Evolutionary conservation across 2,888 invertebrate species (phyloP).

Genomic region (Furcula furcula): DNA sequence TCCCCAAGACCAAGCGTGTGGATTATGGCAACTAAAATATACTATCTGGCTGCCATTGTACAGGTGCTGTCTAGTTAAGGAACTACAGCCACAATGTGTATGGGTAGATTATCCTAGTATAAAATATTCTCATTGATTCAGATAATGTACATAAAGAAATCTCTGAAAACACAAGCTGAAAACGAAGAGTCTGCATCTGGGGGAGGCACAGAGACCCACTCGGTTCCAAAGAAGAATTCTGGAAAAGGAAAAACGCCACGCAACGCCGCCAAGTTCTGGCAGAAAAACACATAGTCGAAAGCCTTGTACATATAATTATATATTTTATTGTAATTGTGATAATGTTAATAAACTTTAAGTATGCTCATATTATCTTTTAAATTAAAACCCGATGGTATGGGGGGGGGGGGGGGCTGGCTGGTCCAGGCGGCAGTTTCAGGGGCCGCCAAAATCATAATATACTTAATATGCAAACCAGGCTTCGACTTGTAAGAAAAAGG

Average conservation of each 20-base stretch:
- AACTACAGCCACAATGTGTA: too few relatives aligned
- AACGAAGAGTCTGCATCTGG: slow-evolving; percentile 93
- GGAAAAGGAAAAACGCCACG: slow-evolving; percentile 85
- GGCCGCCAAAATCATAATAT: too few relatives aligned
- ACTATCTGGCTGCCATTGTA: too few relatives aligned
- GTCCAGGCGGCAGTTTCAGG: too few relatives aligned
- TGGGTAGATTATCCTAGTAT: slow-evolving; percentile 1
- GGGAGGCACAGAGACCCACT: slow-evolving; percentile 77
- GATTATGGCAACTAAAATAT: too few relatives aligned
- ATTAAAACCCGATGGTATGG: too few relatives aligned
- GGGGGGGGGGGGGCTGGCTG: too few relatives aligned
- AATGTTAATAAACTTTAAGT: slow-evolving; percentile 34
- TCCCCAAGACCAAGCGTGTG: too few relatives aligned
- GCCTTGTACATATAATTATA: slow-evolving; percentile 17
- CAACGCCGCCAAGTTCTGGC: slow-evolving; percentile 87
- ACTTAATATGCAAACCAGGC: too few relatives aligned
- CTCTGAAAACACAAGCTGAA: slow-evolving; percentile 91
- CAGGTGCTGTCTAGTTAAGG: too few relatives aligned
- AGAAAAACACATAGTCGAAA: slow-evolving; percentile 71
- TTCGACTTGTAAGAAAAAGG: too few relatives aligned
- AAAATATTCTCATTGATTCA: slow-evolving; percentile 53
- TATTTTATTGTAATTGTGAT: slow-evolving; percentile 40
- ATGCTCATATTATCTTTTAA: too few relatives aligned
- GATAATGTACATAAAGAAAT: slow-evolving; percentile 94
- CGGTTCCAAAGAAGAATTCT: slow-evolving; percentile 88